Base-by-base conservation (phyloP, 1,140 invertebrate genomes). In the Agrypnia vestita region DNA sequence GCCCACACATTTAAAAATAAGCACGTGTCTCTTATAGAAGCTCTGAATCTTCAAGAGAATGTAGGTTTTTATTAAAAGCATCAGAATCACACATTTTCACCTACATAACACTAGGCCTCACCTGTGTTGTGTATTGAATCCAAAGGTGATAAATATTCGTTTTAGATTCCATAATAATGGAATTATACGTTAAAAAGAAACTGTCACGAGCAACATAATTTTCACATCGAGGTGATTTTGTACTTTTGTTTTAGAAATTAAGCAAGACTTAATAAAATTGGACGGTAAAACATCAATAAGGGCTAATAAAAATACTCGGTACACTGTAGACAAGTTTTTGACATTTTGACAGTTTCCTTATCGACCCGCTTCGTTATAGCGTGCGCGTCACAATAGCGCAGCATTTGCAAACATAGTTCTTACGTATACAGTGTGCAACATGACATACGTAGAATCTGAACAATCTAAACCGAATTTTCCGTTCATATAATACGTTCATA, bases 81-180 rank as follows among this genome's bases (percentile, higher is more conserved):
- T 35, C 49, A 13, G 49, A 51, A 61, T 21, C n/a, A 15, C 56
- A 61, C 56, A 12, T 61, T 12, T 17, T 61, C 10, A 61, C 4
- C 9, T 61, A 4, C 25, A n/a, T 61, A 61, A 61, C n/a, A 51
- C 3, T 51, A 3, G 25, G 25, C 0, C 69, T 79, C 44, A 88
- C 87, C 85, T 90, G 90, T 61, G 89, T 90, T 80, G 89, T 90
- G 83, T 90, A 90, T 84, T 90, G 89, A 81, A 90, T 87, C 89
- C 89, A 90, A 62, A 89, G 85, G 79, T 88, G 88, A 84, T 90
- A 90, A 80, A 90, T 90, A 83, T 90, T 89, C 84, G 88, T 89
- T 84, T 89, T 90, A 75, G 85, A 87, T 81, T 90, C 89, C 89
- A 90, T 90, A 77, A 67, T 78, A 78, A 25, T 64, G 61, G 69